Evolutionary conservation across 1,140 invertebrate genomes (phyloP), one percentile per base, ranked within the genome.

Genomic region (Heliconius hewitsoni): DNA sequence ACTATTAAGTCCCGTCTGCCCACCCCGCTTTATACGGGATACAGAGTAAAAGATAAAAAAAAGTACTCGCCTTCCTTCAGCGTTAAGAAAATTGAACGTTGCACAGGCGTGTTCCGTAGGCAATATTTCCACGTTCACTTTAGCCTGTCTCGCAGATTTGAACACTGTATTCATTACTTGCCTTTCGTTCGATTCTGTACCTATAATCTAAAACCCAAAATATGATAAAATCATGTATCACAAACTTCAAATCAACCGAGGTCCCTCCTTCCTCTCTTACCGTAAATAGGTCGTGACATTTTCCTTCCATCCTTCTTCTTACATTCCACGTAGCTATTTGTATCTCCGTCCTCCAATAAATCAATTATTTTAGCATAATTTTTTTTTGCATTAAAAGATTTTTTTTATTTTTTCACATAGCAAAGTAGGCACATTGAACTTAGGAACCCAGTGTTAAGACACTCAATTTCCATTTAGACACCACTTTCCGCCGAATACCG

Each of bases 51-150:
- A 57, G 8, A 1, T 23, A 34, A n/a, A 72, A 70, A 74, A 71
- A 72, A 73, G 27, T 55, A 8, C 50, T 71, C 95, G 97, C 87
- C 97, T 95, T 6, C 95, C 94, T 88, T 98, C 98, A 3, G 96
- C 93, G 87, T 96, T 97, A 5, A 98, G 90, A 88, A 98, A 98
- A 94, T 98, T 98, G 88, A 97, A 98, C 0, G 97, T 97, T 2
- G 97, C 89, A 83, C 97, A 96, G 0, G 98, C 98, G 77, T 97
- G 95, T 77, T 97, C 95, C 6, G 97, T 97, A 1, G 96, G 95
- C 46, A 98, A 86, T 77, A 98, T 95, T 95, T 98, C 98, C 9
- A 96, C 86, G 79, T 94, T 96, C 6, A 98, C 74, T 3, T 84
- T 82, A 13, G 73, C 78, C 8, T 82, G 74, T 8, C 85, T 82